Evolutionary conservation across 2,888 invertebrate genomes (phyloP).

Genomic region (Belgica antarctica): DNA sequence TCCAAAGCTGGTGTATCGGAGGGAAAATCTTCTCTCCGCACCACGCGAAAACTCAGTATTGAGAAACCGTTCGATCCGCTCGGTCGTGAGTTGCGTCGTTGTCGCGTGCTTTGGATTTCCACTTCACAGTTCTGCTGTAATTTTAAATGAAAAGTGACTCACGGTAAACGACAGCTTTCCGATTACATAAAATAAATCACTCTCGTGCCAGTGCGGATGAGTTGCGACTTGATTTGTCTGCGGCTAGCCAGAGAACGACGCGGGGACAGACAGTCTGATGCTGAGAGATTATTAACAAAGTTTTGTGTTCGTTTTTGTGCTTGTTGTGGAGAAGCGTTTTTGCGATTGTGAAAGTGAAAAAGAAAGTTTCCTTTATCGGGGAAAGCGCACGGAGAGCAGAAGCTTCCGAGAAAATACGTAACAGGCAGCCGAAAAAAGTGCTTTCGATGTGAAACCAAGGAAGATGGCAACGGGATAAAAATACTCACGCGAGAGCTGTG

Average conservation of each 20-base stretch:
- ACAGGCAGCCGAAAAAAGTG: background rate
- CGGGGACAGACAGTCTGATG: conserved; percentile 37
- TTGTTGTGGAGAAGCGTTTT: background rate
- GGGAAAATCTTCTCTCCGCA: conserved; percentile 4
- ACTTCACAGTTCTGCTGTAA: conserved; percentile 1
- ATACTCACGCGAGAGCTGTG: background rate
- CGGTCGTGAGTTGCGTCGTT: conserved; percentile 7
- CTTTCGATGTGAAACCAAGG: too few relatives aligned
- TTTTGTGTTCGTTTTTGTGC: conserved; percentile 25
- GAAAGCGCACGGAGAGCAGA: background rate
- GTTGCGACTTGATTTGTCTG: background rate
- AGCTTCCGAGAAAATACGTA: background rate
- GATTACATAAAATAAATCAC: background rate
- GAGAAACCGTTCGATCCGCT: conserved; percentile 23
- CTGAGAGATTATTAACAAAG: conserved; percentile 22
- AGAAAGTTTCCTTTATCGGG: background rate
- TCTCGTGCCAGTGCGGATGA: background rate
- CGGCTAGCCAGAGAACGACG: background rate
- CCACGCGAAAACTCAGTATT: conserved; percentile 41
- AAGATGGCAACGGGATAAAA: background rate
- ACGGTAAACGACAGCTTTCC: background rate
- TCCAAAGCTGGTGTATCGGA: background rate
- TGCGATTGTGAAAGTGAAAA: background rate
- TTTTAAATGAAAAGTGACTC: background rate
- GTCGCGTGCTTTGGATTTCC: background rate